Percentiles rank a stretch among this genome's conserved stretches.
These are phyloP conservation scores for Blomia tropicalis DNA, from an alignment of 2,888 invertebrate species.

Conservation along the genomic window DNA sequence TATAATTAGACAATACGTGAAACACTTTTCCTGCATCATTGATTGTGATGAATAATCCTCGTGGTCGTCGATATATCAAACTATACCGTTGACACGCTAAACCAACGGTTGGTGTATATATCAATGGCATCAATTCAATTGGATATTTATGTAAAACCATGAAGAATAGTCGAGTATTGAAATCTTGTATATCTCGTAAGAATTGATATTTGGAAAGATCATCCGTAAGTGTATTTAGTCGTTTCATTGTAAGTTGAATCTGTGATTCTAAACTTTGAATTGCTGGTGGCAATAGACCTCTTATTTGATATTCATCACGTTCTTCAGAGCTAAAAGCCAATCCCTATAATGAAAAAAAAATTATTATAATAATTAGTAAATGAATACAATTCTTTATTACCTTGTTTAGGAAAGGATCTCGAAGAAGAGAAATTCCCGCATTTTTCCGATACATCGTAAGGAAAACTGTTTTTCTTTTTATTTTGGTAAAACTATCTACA, in stretches of 20 bases:
- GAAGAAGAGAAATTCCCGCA: too few species aligned
- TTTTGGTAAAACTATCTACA: too few species aligned
- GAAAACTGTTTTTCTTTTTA: too few species aligned
- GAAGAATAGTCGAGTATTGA: constrained; percentile 91
- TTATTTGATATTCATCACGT: constrained; percentile 80
- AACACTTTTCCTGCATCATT: constrained; percentile 52
- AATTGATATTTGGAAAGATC: constrained; percentile 91
- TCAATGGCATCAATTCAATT: constrained; percentile 82
- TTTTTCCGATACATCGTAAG: too few species aligned
- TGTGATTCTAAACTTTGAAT: constrained; percentile 78
- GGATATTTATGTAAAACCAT: constrained; percentile 71
- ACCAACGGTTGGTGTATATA: constrained; percentile 98
- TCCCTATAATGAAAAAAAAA: too few species aligned
- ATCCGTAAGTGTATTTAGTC: constrained; percentile 65
- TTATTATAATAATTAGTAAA: too few species aligned
- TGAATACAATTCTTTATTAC: too few species aligned
- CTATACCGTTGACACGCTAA: constrained; percentile 94
- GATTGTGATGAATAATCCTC: constrained; percentile 84
- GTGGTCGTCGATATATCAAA: constrained; percentile 67
- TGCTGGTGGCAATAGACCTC: constrained; percentile 78
- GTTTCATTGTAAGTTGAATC: constrained; percentile 58
- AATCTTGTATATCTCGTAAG: constrained; percentile 72
- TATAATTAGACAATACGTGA: constrained; percentile 84
- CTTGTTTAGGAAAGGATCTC: too few species aligned
- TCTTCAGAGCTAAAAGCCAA: constrained; percentile 86